Evolutionary conservation across 2,113 vertebrate species (phyloP), one percentile per base, ranked within the genome.

Genomic region (Notechis scutatus): DNA sequence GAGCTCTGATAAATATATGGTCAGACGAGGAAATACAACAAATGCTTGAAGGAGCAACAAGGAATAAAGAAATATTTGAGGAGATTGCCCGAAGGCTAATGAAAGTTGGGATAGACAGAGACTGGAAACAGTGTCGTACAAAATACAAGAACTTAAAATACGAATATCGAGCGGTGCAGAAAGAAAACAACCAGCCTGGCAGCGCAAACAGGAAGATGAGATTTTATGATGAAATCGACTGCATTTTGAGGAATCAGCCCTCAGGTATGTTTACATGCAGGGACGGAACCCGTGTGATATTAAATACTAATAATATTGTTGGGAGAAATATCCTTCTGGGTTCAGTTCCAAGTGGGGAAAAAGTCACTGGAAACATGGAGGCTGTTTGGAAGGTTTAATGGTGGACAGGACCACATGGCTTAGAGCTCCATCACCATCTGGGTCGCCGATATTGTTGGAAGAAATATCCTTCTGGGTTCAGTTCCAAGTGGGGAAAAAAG

Each of bases 61-160:
- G 98, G 94, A 99, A 99, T 97, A 98, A 98, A 93, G 98, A 99
- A 95, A 98, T 99, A 94, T 98, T 98, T 91, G 97, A 98, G 95
- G 98, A 98, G 97, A 99, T 98, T 95, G 98, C 98, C 87, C 98
- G 97, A 95, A 97, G 97, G 94, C 90, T 99, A 90, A 96, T 97
- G 97, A 97, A 98, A 94, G 96, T 98, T 85, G 98, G 98, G 88
- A 98, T 98, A 45, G 98, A 99, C 10, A 98, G 98, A 15, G 98
- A 99, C 97, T 98, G 98, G 98, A 99, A 99, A 93, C 98, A 99
- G 93, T 99, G 98, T 92, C 97, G 97, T 90, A 98, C 98, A 5
- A 99, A 99, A 95, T 98, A 98, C 96, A 99, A 98, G 95, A 99
- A 98, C 96, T 97, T 99, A 88, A 99, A 99, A 97, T 99, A 98